Evolutionary conservation across 2,888 invertebrate species (phyloP).

Genomic region (Pristionchus japonicus): DNA sequence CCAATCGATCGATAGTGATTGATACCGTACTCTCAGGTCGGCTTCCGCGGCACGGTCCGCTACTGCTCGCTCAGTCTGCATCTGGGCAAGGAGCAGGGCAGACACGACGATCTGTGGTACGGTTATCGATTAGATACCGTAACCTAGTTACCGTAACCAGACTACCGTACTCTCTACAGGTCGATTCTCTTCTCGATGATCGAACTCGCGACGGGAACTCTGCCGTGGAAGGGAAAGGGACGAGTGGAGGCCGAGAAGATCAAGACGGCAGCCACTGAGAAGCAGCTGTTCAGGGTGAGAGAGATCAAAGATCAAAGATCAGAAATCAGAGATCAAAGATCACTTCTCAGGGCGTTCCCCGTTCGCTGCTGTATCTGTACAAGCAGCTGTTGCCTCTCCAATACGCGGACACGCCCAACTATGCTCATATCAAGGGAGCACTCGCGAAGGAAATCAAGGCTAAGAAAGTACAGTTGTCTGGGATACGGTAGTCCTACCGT

Average conservation of each 20-base stretch:
- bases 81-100: conserved; percentile 96
- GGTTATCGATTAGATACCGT: conserved; percentile 18
- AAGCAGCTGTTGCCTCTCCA: not conserved
- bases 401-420: conserved; percentile 30
- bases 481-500: not conserved
- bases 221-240: conserved; percentile 68
- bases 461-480: conserved; percentile 4
- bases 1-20: conserved; percentile 34
- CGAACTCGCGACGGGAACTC: conserved; percentile 61
- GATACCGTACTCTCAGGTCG: conserved; percentile 78
- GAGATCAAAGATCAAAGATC: not conserved
- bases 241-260: conserved; percentile 61
- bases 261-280: conserved; percentile 62
- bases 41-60: conserved; percentile 93
- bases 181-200: conserved; percentile 60
- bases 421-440: not conserved
- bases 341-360: conserved; percentile 34
- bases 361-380: not conserved
- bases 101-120: conserved; percentile 95
- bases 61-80: conserved; percentile 99
- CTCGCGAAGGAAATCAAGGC: conserved; percentile 35
- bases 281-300: conserved; percentile 56
- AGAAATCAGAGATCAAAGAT: conserved; percentile 51
- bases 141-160: too few relatives aligned
- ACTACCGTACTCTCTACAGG: not conserved